Conservation (phyloP, 2,797 vertebrate species). For the Menidia menidia region DNA sequence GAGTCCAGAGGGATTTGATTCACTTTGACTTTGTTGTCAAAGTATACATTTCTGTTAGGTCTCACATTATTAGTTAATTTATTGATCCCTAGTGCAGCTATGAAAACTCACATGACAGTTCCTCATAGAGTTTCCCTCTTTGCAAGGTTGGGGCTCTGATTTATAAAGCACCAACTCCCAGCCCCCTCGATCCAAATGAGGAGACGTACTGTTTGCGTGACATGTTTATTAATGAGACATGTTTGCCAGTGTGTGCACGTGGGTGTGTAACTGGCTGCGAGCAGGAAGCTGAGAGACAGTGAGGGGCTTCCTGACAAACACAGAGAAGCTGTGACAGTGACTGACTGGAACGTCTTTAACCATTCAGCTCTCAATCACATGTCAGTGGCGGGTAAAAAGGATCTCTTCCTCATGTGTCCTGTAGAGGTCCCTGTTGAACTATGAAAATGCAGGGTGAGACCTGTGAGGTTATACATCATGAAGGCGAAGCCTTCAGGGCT, state of each 20-base stretch:
- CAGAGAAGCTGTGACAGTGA: slow-evolving; percentile 45
- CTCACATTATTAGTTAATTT: slow-evolving; percentile 45
- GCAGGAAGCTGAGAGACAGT: slow-evolving; percentile 13
- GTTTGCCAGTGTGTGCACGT: slow-evolving; percentile 6
- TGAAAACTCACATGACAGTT: slow-evolving; percentile 21
- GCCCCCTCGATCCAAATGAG: slow-evolving; percentile 2
- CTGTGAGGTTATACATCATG: neutral
- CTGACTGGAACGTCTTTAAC: slow-evolving; percentile 46
- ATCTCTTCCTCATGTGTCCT: slow-evolving; percentile 37
- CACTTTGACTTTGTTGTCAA: slow-evolving; percentile 34
- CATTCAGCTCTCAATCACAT: slow-evolving; percentile 34
- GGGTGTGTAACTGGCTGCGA: slow-evolving; percentile 10
- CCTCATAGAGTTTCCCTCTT: slow-evolving; percentile 31
- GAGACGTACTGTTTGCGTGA: slow-evolving; percentile 8
- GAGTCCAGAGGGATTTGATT: slow-evolving; percentile 14
- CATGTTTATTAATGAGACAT: slow-evolving; percentile 19
- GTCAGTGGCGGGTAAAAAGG: neutral
- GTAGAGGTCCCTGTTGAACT: slow-evolving; percentile 67
- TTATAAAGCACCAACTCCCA: slow-evolving; percentile 14
- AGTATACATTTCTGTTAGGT: slow-evolving; percentile 13
- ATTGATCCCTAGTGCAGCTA: slow-evolving; percentile 34
- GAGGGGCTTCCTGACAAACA: slow-evolving; percentile 35
- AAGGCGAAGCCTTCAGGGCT: slow-evolving; percentile 17
- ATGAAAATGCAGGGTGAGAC: slow-evolving; percentile 8
- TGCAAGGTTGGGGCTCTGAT: slow-evolving; percentile 31